Base-by-base conservation (phyloP, 2,113 vertebrate genomes). In the Heterocephalus glaber region DNA sequence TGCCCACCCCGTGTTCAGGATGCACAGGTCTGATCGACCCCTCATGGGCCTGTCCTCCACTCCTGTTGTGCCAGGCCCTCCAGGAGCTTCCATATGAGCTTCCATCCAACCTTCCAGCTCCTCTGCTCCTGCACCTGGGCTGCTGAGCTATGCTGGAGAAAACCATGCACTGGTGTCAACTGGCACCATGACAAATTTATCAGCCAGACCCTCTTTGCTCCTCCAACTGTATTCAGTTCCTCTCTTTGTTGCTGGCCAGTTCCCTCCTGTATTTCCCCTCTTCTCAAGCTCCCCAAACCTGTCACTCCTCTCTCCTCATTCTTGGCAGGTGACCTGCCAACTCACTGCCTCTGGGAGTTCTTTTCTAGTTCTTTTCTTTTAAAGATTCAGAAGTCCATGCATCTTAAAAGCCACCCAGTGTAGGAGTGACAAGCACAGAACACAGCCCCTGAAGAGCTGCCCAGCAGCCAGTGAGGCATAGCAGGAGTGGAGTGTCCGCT, bases 351-450 rank as follows among this genome's bases (percentile, higher is more conserved):
- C 76, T 83, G 94, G 96, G 97, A 96, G 92, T 96, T 97, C 88
- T 81, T 94, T 96, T 93, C 54, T 49, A 89, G 87, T 90, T 95
- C 95, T 95, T 95, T n/a, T 92, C 89, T 96, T 96, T 98, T 92
- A 96, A 96, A 98, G 95, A 97, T 96, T 97, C 90, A 97, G 96
- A 94, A 97, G 94, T 95, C 92, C 35, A n/a, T 22, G 89, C 66
- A 87, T 97, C 92, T 93, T 97, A 95, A 96, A 93, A 94, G 96
- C 6, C 9, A 88, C 95, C 92, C 9, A 11, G 90, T 10, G 58
- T 54, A 35, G 83, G 84, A 93, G 70, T 26, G 87, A 97, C 94
- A 82, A 93, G 92, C 93, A 68, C 65, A 93, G 79, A 87, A 79
- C 83, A n/a, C 28, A 60, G 91, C 79, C 95, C 52, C 92, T 28